These are phyloP conservation scores for Grapholita molesta DNA, from an alignment of 1,140 invertebrate species.

Conservation along the genomic window DNA sequence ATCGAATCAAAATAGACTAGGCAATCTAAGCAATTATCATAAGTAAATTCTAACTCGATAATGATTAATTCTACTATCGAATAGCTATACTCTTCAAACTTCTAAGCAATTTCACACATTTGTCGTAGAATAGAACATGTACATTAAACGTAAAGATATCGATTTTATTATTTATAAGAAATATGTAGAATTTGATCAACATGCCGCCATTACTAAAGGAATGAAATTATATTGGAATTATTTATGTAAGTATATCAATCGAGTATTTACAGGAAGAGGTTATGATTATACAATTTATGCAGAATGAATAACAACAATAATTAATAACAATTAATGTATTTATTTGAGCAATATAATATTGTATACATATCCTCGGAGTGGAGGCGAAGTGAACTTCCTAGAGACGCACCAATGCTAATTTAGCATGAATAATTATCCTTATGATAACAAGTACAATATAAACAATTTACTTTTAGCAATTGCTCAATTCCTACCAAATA, in stretches of 20 bases:
- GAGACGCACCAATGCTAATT: neutral
- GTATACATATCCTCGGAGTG: neutral
- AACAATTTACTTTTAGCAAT: slow-evolving; percentile 65
- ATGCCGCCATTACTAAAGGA: slow-evolving; percentile 19
- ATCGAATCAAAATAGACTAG: slow-evolving; percentile 30
- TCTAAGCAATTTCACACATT: slow-evolving; percentile 35
- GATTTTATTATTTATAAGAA: slow-evolving; percentile 70
- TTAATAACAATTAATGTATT: slow-evolving; percentile 20
- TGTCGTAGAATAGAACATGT: slow-evolving; percentile 77
- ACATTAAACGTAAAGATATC: slow-evolving; percentile 50
- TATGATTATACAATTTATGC: slow-evolving; percentile 6
- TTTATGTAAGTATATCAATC: slow-evolving; percentile 6
- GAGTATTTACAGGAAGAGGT: neutral
- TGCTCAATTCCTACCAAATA: slow-evolving; percentile 56
- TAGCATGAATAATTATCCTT: slow-evolving; percentile 44
- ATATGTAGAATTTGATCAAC: slow-evolving; percentile 33
- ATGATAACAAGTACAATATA: slow-evolving; percentile 69
- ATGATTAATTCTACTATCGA: slow-evolving; percentile 1
- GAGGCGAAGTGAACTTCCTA: neutral
- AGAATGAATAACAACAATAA: neutral
- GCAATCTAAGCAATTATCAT: slow-evolving; percentile 17
- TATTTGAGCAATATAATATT: slow-evolving; percentile 3
- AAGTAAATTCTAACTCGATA: slow-evolving; percentile 22
- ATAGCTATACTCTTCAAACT: slow-evolving; percentile 34
- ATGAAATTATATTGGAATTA: slow-evolving; percentile 15